Base-by-base conservation (phyloP, 64 coral and sea anemone genomes). In the Montipora efflorescens region DNA sequence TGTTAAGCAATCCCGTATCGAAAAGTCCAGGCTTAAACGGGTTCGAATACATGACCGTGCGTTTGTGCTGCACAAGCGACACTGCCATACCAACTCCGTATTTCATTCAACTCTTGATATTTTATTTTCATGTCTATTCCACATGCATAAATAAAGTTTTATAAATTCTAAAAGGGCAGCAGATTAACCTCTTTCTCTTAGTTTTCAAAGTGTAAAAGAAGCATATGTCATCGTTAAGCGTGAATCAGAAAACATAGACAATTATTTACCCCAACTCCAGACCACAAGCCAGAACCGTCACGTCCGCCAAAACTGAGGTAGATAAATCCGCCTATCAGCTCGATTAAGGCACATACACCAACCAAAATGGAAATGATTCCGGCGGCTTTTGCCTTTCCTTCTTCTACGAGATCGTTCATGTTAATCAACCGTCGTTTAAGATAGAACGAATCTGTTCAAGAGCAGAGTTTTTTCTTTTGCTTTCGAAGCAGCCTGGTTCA, bases 241-340 rank as follows among this genome's bases (percentile, higher is more conserved):
- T 28, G 28, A 28, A 28, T 28, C 28, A 64, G 59, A 64, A 14
- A 15, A 84, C n/a, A 84, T 9, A 2, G 46, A 43, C 1, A 45
- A n/a, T 44, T 68, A 84, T 47, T 84, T 88, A 88, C 87, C 87
- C 48, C 48, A 61, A 76, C 49, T 61, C 87, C 87, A 19, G 48
- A 25, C 87, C 87, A 88, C 48, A 88, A 49, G 48, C 87, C 87
- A 19, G 69, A 75, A 58, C 87, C 87, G 1, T 88, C 87, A 9
- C 4, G 4, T n/a, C 21, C 71, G 10, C 87, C 87, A 2, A 15
- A 14, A 3, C 69, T n/a, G 3, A 53, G 7, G 21, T 88, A 88
- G n/a, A 88, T 77, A 46, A 75, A 88, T 52, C 87, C 87, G 14
- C 69, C 53, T 75, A 88, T 46, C 7, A 77, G 48, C 11, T 88